phyloP scores from a whole-genome alignment of 1,140 invertebrate genomes.

The Eumaeus atala region DNA sequence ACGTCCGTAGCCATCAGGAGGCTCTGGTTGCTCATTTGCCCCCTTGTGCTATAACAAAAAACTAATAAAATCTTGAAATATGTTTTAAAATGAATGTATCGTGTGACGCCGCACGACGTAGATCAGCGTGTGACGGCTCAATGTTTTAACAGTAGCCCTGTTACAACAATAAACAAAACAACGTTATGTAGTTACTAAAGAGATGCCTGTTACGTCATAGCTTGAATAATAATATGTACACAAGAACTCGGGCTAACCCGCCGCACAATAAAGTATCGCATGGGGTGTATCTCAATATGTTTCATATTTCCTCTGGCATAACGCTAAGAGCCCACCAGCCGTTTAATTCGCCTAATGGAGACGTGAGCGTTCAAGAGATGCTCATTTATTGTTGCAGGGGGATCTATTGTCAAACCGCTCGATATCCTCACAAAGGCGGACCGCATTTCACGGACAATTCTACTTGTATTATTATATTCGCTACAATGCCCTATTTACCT shows the following conservation, averaged over 20 bases:
- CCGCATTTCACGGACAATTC: constrained; percentile 18
- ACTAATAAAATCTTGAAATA: no score
- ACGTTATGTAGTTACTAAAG: no score
- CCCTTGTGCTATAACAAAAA: no score
- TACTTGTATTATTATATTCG: constrained; percentile 13
- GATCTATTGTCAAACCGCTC: constrained; percentile 22
- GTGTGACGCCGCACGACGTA: no score
- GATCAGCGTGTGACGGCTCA: no score
- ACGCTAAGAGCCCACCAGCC: constrained; percentile 23
- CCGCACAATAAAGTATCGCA: constrained; percentile 6
- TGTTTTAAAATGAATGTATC: no score
- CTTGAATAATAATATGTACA: no score
- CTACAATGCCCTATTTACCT: constrained; percentile 9
- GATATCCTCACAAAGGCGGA: constrained; percentile 21
- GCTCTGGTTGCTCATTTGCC: no score
- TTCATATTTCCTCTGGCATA: constrained; percentile 18
- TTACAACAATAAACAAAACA: no score
- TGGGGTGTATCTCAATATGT: constrained; percentile 17
- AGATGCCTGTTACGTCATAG: no score
- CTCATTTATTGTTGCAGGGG: constrained; percentile 27
- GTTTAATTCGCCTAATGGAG: constrained; percentile 51
- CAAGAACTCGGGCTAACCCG: background rate
- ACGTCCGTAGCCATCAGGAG: no score
- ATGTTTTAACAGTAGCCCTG: no score
- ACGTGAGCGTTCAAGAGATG: constrained; percentile 21